Evolutionary conservation across 2,888 invertebrate genomes (phyloP), one percentile per base, ranked within the genome.

Genomic region (Tyria jacobaeae): DNA sequence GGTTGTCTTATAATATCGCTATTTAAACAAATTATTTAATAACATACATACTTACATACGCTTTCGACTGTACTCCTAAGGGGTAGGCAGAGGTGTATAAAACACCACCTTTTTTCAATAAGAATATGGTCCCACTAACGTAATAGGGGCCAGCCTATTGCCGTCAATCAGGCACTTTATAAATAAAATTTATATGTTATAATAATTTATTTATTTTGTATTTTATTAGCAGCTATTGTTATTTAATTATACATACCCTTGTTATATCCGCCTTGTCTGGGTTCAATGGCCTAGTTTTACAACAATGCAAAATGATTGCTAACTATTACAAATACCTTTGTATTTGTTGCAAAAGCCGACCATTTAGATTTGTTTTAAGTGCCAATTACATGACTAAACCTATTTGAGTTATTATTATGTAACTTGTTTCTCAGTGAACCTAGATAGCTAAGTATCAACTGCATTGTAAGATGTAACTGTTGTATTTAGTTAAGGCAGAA

Each of bases 301-400:
- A 63, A 68, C 73, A 77, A 77, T 72, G 61, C 57, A 60, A 17
- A 52, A 60, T 50, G 59, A 70, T 74, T 70, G 72, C 54, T 66
- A 70, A 72, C 62, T 62, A 74, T 71, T 76, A 65, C 62, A 65
- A 74, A 71, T 66, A 62, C 65, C 68, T 69, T 69, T 71, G 63
- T 58, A 58, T 57, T 27, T 49, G 60, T 74, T 74, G 66, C 70
- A 66, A 70, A 70, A 68, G n/a, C 55, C 58, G 49, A 62, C 60
- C 52, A 68, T 52, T 64, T 51, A 65, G 59, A 66, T 66, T 60
- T 48, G 61, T 61, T 64, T 37, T 63, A 65, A 70, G 61, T 51
- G 62, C 52, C 69, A 60, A 59, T 66, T 62, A 74, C 52, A 54
- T 75, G 62, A 58, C 56, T 56, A 34, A 39, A 7, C 17, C 53